Evolutionary conservation across 2,797 vertebrate species (phyloP), one percentile per base, ranked within the genome.

Genomic region (Lepilemur ruficaudatus): DNA sequence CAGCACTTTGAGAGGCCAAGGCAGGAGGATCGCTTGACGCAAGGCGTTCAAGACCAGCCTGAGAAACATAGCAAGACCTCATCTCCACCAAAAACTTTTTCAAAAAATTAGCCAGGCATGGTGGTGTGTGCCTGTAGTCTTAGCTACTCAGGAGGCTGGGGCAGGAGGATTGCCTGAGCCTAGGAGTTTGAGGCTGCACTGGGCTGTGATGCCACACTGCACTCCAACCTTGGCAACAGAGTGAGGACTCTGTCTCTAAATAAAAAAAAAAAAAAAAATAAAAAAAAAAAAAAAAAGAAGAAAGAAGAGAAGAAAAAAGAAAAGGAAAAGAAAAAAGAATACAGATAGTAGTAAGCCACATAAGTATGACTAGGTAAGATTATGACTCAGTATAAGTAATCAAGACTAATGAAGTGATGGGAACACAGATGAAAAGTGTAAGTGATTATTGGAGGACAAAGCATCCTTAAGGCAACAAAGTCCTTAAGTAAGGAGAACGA

Each of bases 371-470:
- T 70, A 46, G 55, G 18, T 84, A 89, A 79, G 55, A 63, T 55
- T 79, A 59, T 93, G n/a, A 82, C 38, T 96, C 69, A 91, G 63
- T 73, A 23, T 32, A 89, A 85, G 25, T 52, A 79, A 89, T 35
- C 35, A 80, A 82, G 79, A 89, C 83, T 65, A 86, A 91, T n/a
- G 35, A 89, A 59, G 50, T 30, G 59, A 76, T 38, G n/a, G 6
- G 55, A 96, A 83, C 11, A 14, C 23, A 92, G 94, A 87, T n/a
- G 48, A 94, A 78, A 87, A 80, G 52, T 61, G 2, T 50, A 82
- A 95, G 79, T 80, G 57, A 70, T 59, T 25, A 43, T 30, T 17
- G 25, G 73, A 84, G 57, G 41, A 95, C 32, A 94, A 84, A 96
- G 88, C 15, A 89, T 57, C 38, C 38, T 93, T 65, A 22, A 22